phyloP scores from a whole-genome alignment of 2,113 vertebrate species.

The Oenanthe melanoleuca region DNA sequence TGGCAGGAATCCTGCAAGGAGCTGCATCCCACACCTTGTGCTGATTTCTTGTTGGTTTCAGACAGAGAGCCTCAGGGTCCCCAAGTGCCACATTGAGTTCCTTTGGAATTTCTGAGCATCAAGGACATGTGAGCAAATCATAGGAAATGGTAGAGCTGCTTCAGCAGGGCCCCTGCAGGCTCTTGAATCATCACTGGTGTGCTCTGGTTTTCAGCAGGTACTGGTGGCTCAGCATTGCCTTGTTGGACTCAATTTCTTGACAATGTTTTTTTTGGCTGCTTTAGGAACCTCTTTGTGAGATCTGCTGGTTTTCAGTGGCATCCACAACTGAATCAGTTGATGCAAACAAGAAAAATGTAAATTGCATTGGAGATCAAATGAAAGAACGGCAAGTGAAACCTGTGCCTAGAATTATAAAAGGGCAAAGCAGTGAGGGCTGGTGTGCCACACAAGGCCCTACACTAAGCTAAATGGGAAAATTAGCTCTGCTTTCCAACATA shows the following conservation, averaged over 20 bases:
- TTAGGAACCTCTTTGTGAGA: neutral
- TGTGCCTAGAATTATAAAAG: neutral
- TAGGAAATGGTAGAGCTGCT: neutral
- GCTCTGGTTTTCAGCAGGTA: neutral
- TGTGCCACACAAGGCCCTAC: too few species aligned
- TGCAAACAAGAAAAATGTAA: neutral
- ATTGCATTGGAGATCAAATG: neutral
- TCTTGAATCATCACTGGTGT: neutral
- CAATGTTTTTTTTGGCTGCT: neutral
- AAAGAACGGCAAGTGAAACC: neutral
- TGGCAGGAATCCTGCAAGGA: neutral
- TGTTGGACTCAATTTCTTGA: neutral
- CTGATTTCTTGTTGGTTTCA: neutral
- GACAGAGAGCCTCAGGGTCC: rapidly evolving
- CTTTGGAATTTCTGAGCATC: neutral
- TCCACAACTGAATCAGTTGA: neutral
- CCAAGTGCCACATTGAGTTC: neutral
- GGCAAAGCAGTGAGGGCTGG: neutral
- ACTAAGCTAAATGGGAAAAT: neutral
- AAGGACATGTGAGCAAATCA: neutral
- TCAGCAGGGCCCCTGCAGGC: neutral
- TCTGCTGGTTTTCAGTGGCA: neutral
- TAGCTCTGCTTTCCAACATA: neutral
- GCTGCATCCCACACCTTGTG: neutral
- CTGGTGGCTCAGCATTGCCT: neutral